Conservation (phyloP, 2,113 vertebrate genomes). For the Pelecanus crispus region DNA sequence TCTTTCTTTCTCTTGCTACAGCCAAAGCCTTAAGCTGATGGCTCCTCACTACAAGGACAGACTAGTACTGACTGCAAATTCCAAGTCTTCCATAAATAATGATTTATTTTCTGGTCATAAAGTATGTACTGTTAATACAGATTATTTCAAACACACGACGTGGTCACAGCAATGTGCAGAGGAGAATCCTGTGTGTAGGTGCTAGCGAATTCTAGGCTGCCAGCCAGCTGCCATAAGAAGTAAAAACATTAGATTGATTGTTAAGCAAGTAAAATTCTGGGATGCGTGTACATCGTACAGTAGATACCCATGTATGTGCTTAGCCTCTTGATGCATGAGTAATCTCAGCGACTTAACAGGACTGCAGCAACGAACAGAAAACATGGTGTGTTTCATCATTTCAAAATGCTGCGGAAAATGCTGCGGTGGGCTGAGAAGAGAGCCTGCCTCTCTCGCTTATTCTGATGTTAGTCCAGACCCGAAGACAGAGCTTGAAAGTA, state of each 20-base stretch:
- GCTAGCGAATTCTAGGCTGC: neutral
- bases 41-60: neutral
- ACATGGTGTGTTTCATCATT: neutral
- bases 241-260: neutral
- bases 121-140: neutral
- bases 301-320: neutral
- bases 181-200: neutral
- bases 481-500: slow-evolving; percentile 1
- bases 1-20: neutral
- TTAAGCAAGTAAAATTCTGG: neutral
- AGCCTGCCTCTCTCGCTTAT: neutral
- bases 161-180: neutral
- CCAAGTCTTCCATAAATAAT: neutral
- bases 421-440: neutral
- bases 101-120: neutral
- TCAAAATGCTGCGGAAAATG: neutral
- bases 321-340: neutral
- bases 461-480: neutral
- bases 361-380: neutral
- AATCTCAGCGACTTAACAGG: neutral
- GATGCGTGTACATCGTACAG: neutral
- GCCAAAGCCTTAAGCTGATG: neutral
- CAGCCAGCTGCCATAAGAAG: neutral
- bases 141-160: neutral
- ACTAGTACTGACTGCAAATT: neutral